These are phyloP conservation scores for Kryptolebias marmoratus DNA, from an alignment of 2,113 vertebrate species.

Conservation along the genomic window DNA sequence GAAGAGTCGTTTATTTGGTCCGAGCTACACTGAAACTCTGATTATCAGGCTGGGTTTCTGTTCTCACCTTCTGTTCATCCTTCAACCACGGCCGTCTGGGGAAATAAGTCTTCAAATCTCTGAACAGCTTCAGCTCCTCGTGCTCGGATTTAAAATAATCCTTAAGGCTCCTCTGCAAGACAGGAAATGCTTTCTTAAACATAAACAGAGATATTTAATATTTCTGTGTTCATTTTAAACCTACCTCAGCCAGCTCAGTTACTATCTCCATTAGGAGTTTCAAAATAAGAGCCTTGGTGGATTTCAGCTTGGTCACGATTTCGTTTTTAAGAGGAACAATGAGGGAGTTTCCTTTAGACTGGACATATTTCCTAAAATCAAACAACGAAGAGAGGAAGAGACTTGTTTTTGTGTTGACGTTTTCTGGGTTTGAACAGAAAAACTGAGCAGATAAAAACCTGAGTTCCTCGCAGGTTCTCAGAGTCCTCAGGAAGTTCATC, in stretches of 20 bases:
- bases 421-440: neutral
- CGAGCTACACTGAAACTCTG: neutral
- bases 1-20: neutral
- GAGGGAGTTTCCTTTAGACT: neutral
- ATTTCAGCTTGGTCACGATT: slow-evolving; percentile 9
- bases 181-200: neutral
- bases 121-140: fast-evolving
- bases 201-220: neutral
- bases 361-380: slow-evolving; percentile 46
- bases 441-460: slow-evolving; percentile 43
- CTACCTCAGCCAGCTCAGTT: slow-evolving; percentile 39
- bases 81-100: neutral
- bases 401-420: too few species aligned
- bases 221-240: neutral
- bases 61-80: slow-evolving; percentile 49
- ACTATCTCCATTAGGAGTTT: slow-evolving; percentile 17
- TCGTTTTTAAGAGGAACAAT: neutral
- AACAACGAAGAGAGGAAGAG: too few species aligned
- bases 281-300: slow-evolving; percentile 37
- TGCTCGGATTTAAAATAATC: slow-evolving; percentile 51
- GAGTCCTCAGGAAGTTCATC: slow-evolving; percentile 43
- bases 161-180: slow-evolving; percentile 46
- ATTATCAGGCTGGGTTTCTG: neutral
- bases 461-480: slow-evolving; percentile 62
- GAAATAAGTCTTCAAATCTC: slow-evolving; percentile 8